Evolutionary conservation across 2,888 invertebrate genomes (phyloP).

Genomic region (Aporophyla nigra): DNA sequence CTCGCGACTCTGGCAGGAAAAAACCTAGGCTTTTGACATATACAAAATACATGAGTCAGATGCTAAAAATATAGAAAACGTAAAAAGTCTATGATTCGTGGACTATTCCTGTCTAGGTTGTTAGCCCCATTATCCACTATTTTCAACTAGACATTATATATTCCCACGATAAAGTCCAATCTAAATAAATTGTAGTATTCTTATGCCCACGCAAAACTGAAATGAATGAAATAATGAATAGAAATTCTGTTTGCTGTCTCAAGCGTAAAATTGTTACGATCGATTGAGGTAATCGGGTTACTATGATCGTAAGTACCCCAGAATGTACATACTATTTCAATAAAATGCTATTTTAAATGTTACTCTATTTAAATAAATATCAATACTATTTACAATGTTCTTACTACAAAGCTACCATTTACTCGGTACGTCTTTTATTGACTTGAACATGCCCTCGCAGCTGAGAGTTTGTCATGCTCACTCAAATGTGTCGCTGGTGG

Average conservation of each 20-base stretch:
- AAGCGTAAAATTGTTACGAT: slow-evolving; percentile 30
- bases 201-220: slow-evolving; percentile 51
- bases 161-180: slow-evolving; percentile 34
- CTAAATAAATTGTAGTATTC: slow-evolving; percentile 53
- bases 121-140: slow-evolving; percentile 45
- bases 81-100: slow-evolving; percentile 18
- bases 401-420: too few relatives aligned
- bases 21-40: not conserved
- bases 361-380: not conserved
- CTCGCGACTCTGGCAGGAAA: too few relatives aligned
- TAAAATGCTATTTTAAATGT: not conserved
- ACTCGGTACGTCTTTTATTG: too few relatives aligned
- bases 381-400: not conserved
- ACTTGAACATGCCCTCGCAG: too few relatives aligned
- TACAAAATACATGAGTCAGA: not conserved
- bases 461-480: too few relatives aligned
- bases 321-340: slow-evolving; percentile 3
- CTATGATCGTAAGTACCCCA: not conserved
- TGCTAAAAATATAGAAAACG: not conserved
- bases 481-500: too few relatives aligned
- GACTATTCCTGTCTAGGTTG: slow-evolving; percentile 33
- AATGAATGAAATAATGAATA: slow-evolving; percentile 57
- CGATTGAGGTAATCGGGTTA: slow-evolving; percentile 27
- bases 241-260: slow-evolving; percentile 34
- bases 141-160: slow-evolving; percentile 36